Base-by-base conservation (phyloP, 1,140 invertebrate genomes). In the Hylaeus anthracinus region DNA sequence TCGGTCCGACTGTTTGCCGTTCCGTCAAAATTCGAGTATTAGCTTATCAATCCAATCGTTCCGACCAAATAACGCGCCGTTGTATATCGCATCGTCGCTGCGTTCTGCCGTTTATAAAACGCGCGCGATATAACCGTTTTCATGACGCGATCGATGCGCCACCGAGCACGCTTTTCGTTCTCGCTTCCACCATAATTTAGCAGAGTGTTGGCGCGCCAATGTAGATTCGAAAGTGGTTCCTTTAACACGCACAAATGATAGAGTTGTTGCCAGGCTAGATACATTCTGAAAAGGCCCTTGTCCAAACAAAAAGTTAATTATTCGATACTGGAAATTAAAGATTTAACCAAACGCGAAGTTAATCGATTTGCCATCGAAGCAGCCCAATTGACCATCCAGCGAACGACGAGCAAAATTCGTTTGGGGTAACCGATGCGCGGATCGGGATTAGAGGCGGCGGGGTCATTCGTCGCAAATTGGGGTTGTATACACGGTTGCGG, bases 31-130 rank as follows among this genome's bases (percentile, higher is more conserved):
- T 85, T 71, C 39, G 45, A 69, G 26, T 72, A 85, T 84, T 84
- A 81, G 39, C 72, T 81, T 78, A 84, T 85, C 72, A 81, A 53
- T 72, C 72, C 67, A 72, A 81, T 84, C 75, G 84, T 81, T 81
- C 60, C 67, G 58, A 45, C 67, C 39, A 69, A 72, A 84, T 73
- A 37, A 56, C 65, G 81, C 51, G 58, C 72, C 77, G 51, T 64
- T 37, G 5, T 72, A 37, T 71, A 72, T 72, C 69, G 39, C 48
- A 2, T 12, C 12, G 10, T 37, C 14, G 43, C 45, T n/a, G 64
- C 41, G 41, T 15, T 14, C n/a, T 37, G 43, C n/a, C 55, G 48
- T 77, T 77, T 70, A 64, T 43, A 43, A 43, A 60, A 77, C 55
- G 37, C 51, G 51, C n/a, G 5, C 43, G n/a, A 41, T 9, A 39